These are phyloP conservation scores for Nothobranchius kuhntae DNA, from an alignment of 2,113 vertebrate genomes.

Conservation along the genomic window DNA sequence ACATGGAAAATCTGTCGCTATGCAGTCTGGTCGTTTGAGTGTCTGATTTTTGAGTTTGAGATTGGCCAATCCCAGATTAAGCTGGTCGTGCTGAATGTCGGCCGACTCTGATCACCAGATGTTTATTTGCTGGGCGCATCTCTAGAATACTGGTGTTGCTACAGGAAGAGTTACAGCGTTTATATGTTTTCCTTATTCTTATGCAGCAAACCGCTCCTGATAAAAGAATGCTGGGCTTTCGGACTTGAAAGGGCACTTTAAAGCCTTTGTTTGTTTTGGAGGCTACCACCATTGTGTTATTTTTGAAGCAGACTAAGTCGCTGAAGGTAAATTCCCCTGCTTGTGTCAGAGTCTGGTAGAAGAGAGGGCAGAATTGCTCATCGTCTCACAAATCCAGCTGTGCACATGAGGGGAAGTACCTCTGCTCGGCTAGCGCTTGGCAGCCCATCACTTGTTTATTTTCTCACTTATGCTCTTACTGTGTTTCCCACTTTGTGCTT, in stretches of 20 bases:
- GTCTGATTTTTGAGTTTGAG: too few relatives aligned
- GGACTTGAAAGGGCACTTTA: constrained; percentile 1
- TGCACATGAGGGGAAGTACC: constrained; percentile 77
- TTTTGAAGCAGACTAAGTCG: constrained; percentile 59
- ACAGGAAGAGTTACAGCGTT: too few relatives aligned
- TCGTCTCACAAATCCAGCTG: constrained; percentile 76
- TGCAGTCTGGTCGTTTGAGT: too few relatives aligned
- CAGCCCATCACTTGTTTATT: constrained; percentile 68
- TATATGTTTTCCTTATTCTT: too few relatives aligned
- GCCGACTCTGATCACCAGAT: too few relatives aligned
- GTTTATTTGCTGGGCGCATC: too few relatives aligned
- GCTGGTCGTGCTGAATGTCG: too few relatives aligned
- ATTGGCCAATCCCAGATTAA: too few relatives aligned
- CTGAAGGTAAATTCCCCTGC: constrained; percentile 74
- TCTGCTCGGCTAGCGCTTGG: constrained; percentile 67
- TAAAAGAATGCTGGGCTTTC: not conserved
- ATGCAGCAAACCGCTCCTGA: too few relatives aligned
- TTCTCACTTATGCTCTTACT: constrained; percentile 53
- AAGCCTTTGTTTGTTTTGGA: constrained; percentile 19
- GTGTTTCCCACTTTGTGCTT: constrained; percentile 43
- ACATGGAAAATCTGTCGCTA: too few relatives aligned
- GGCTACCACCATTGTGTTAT: constrained; percentile 51
- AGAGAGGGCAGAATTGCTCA: constrained; percentile 74
- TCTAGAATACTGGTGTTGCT: too few relatives aligned
- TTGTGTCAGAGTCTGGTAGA: constrained; percentile 79